phyloP scores from a whole-genome alignment of 2,888 invertebrate species.

The Agelastica alni region DNA sequence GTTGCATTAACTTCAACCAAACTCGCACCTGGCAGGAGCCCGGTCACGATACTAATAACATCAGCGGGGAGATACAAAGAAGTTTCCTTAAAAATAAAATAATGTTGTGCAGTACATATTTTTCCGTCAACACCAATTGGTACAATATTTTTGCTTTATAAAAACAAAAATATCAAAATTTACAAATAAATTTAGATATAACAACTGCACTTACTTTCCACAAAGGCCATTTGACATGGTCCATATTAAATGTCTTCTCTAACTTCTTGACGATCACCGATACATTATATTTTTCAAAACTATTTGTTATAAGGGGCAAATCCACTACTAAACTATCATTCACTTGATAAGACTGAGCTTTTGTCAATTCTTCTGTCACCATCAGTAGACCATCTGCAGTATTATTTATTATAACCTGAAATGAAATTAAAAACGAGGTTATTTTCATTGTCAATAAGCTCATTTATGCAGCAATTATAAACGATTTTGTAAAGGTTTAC shows the following conservation, averaged over 20 bases:
- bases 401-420: slow-evolving; percentile 61
- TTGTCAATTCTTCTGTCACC: slow-evolving; percentile 49
- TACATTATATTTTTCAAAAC: slow-evolving; percentile 45
- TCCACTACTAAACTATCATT: slow-evolving; percentile 53
- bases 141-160: too few species aligned
- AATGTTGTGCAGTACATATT: too few species aligned
- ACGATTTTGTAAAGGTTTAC: too few species aligned
- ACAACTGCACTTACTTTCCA: slow-evolving; percentile 62
- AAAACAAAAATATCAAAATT: too few species aligned
- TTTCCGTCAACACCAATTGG: too few species aligned
- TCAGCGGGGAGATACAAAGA: slow-evolving; percentile 48
- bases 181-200: too few species aligned
- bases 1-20: slow-evolving; percentile 42
- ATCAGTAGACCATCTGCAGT: slow-evolving; percentile 56
- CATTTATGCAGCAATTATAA: too few species aligned
- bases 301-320: slow-evolving; percentile 50
- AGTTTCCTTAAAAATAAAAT: slow-evolving; percentile 35
- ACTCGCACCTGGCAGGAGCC: slow-evolving; percentile 81
- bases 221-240: slow-evolving; percentile 57
- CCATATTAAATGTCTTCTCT: slow-evolving; percentile 45
- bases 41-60: slow-evolving; percentile 67
- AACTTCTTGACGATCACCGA: slow-evolving; percentile 42
- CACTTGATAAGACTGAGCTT: slow-evolving; percentile 48
- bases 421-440: too few species aligned
- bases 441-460: too few species aligned